phyloP scores from a whole-genome alignment of 1,140 invertebrate species.

The Branchinecta lynchi region DNA sequence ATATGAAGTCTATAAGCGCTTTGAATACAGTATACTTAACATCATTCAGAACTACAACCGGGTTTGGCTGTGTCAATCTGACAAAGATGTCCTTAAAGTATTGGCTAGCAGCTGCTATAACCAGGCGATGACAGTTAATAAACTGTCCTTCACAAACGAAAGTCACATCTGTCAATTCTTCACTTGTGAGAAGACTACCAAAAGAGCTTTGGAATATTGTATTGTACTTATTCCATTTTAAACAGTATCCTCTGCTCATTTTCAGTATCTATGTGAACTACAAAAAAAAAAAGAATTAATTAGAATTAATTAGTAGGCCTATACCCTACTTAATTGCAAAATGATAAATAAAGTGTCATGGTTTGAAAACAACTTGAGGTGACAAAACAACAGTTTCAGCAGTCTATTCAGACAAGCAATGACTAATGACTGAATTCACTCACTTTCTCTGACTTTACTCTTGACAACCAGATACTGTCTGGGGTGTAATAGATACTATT shows the following conservation, averaged over 20 bases:
- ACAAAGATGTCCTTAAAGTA: constrained; percentile 33
- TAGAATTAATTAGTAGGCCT: too few species aligned
- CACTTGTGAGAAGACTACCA: constrained; percentile 28
- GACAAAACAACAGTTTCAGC: too few species aligned
- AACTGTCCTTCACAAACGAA: constrained; percentile 31
- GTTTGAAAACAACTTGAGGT: too few species aligned
- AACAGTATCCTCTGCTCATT: neutral
- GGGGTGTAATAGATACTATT: too few species aligned
- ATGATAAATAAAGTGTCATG: too few species aligned
- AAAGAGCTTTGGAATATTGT: constrained; percentile 32
- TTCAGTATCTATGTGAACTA: neutral
- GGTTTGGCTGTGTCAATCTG: constrained; percentile 28
- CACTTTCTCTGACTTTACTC: too few species aligned
- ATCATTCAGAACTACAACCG: constrained; percentile 27
- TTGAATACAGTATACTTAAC: constrained; percentile 20
- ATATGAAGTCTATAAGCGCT: constrained; percentile 22
- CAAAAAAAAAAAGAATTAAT: too few species aligned
- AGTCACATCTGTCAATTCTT: constrained; percentile 32
- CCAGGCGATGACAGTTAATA: constrained; percentile 33
- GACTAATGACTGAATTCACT: too few species aligned
- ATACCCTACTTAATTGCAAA: too few species aligned
- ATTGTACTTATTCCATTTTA: constrained; percentile 35
- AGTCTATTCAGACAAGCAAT: too few species aligned
- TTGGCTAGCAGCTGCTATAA: constrained; percentile 32
- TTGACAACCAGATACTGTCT: too few species aligned